Percentiles rank a stretch among this genome's conserved stretches.
Evolutionary conservation across 1,140 invertebrate genomes (phyloP).

Genomic region (Drosophila bocki): DNA sequence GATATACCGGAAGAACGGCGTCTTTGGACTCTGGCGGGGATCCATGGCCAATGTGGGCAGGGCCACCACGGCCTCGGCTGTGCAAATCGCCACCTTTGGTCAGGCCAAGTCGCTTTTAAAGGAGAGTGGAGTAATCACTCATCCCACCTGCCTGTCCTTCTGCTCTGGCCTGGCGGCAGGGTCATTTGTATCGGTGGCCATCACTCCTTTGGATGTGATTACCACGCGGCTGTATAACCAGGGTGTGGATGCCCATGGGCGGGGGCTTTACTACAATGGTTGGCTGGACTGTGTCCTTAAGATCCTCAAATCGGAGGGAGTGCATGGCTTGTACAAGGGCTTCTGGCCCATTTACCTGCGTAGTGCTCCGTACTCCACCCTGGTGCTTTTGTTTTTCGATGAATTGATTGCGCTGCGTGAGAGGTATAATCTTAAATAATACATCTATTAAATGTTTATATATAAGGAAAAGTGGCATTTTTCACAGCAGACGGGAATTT

Average conservation of each 20-base stretch:
- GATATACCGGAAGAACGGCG: conserved; percentile 90
- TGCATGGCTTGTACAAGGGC: conserved; percentile 94
- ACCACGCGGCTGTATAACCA: conserved; percentile 96
- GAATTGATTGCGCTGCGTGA: conserved; percentile 86
- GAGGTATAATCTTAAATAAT: conserved; percentile 46
- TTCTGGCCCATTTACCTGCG: conserved; percentile 93
- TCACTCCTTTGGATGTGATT: conserved; percentile 96
- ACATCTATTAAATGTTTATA: neutral
- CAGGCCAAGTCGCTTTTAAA: conserved; percentile 87
- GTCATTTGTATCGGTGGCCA: conserved; percentile 91
- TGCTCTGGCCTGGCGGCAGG: conserved; percentile 92
- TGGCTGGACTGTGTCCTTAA: conserved; percentile 92
- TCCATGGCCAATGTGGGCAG: conserved; percentile 90
- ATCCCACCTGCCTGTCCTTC: conserved; percentile 89
- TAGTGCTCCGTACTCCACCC: conserved; percentile 94
- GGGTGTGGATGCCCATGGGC: conserved; percentile 88
- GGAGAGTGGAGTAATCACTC: conserved; percentile 85
- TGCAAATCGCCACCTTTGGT: conserved; percentile 93
- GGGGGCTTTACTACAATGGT: conserved; percentile 90
- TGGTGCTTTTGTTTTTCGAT: conserved; percentile 95
- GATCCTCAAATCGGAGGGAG: conserved; percentile 91
- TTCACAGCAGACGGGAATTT: neutral
- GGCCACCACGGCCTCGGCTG: conserved; percentile 92
- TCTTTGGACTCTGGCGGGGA: conserved; percentile 91
- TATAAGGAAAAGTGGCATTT: neutral